These are phyloP conservation scores for Etia nguti DNA, from an alignment of 2,113 vertebrate species.

Conservation along the genomic window DNA sequence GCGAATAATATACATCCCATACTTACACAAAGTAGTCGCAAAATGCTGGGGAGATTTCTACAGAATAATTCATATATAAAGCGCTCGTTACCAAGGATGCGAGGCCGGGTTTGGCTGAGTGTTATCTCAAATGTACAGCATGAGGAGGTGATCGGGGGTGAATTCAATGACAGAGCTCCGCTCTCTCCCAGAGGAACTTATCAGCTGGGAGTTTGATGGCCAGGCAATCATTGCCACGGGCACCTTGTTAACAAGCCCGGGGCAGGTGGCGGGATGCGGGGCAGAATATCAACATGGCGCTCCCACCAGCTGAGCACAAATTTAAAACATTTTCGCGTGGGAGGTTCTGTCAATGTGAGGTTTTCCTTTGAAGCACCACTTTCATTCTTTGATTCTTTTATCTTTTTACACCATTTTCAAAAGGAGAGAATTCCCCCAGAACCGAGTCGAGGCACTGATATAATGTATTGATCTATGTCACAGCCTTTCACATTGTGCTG, in stretches of 20 bases:
- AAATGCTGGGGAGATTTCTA: not conserved
- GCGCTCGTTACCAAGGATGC: not conserved
- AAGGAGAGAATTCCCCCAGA: not conserved
- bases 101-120: not conserved
- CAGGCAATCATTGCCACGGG: conserved; percentile 61
- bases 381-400: not conserved
- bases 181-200: conserved; percentile 57
- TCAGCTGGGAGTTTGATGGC: conserved; percentile 64
- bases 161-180: conserved; percentile 53
- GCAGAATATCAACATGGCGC: conserved; percentile 42
- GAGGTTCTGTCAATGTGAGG: conserved; percentile 6
- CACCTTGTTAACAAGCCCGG: conserved; percentile 64
- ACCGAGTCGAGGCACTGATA: not conserved
- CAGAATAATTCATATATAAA: conserved; percentile 11
- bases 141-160: conserved; percentile 38
- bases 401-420: not conserved
- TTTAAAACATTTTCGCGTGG: conserved; percentile 6
- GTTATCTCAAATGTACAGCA: conserved; percentile 57
- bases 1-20: not conserved
- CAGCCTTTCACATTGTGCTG: conserved; percentile 7
- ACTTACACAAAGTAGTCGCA: not conserved
- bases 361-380: not conserved
- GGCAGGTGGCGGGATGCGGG: conserved; percentile 51
- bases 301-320: not conserved
- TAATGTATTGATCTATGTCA: conserved; percentile 25